Evolutionary conservation across 2,113 vertebrate genomes (phyloP).

Genomic region (Platichthys stellatus): DNA sequence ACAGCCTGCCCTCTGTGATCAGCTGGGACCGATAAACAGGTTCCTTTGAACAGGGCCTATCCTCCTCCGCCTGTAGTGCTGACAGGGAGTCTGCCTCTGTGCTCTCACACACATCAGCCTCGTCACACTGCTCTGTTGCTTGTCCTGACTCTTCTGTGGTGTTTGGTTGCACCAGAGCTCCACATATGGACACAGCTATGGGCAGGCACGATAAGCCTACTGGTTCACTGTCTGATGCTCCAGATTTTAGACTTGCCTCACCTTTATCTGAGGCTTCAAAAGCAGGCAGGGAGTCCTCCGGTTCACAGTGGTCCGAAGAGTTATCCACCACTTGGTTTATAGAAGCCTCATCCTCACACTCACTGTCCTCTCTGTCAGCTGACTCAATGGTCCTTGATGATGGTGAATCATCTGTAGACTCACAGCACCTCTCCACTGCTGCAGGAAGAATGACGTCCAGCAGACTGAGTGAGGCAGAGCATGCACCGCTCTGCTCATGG

Average conservation of each 20-base stretch:
- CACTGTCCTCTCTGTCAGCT: conserved; percentile 28
- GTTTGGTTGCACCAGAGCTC: conserved; percentile 74
- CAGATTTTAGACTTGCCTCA: neutral
- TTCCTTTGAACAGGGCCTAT: conserved; percentile 1
- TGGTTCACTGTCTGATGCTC: conserved; percentile 54
- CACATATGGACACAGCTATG: conserved; percentile 82
- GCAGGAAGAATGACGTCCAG: conserved; percentile 80
- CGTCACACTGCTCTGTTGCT: conserved; percentile 51
- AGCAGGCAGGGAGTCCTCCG: neutral
- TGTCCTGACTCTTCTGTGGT: conserved; percentile 46
- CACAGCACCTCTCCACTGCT: conserved; percentile 59
- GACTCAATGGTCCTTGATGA: neutral
- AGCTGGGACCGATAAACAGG: conserved; percentile 3
- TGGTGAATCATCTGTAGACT: conserved; percentile 25
- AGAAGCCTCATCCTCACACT: conserved; percentile 29
- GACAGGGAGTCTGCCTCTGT: conserved; percentile 52
- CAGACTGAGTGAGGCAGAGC: conserved; percentile 61
- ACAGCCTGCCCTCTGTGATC: conserved; percentile 45
- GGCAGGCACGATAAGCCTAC: conserved; percentile 82
- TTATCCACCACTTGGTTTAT: conserved; percentile 37
- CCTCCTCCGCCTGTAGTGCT: conserved; percentile 23
- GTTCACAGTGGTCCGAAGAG: conserved; percentile 18
- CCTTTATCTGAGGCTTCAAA: conserved; percentile 6
- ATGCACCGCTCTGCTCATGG: conserved; percentile 31
- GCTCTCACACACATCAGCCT: conserved; percentile 45